Evolutionary conservation across 1,140 invertebrate genomes (phyloP).

Genomic region (Kradibia gibbosae): DNA sequence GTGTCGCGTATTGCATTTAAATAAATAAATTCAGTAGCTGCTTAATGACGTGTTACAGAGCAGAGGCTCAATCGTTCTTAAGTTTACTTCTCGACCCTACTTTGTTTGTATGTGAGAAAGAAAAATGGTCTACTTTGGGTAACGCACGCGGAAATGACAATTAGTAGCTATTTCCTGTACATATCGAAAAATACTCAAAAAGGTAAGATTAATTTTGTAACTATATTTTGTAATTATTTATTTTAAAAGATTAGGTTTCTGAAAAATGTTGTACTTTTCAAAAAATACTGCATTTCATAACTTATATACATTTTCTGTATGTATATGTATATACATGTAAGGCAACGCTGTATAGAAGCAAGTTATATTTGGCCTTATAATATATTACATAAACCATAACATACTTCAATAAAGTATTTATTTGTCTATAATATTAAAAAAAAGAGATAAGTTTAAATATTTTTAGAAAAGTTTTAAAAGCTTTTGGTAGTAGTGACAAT

Average conservation of each 20-base stretch:
- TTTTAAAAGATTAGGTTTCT: not conserved
- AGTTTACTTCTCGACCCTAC: conserved; percentile 48
- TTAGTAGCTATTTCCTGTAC: conserved; percentile 50
- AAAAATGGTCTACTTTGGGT: conserved; percentile 59
- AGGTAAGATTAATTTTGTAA: not conserved
- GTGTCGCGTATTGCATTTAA: conserved; percentile 48
- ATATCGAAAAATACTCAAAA: not conserved
- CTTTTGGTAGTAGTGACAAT: too few species aligned
- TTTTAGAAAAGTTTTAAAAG: too few species aligned
- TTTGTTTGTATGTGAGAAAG: conserved; percentile 53
- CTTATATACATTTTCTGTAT: too few species aligned
- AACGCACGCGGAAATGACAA: conserved; percentile 58
- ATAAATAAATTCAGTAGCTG: conserved; percentile 61
- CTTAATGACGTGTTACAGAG: conserved; percentile 59
- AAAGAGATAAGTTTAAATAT: too few species aligned
- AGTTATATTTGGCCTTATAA: too few species aligned
- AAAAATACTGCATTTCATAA: too few species aligned
- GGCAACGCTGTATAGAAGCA: too few species aligned
- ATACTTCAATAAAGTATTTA: too few species aligned
- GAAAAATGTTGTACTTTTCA: not conserved
- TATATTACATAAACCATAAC: too few species aligned
- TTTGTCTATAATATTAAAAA: too few species aligned
- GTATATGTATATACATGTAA: too few species aligned
- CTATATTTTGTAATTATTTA: not conserved
- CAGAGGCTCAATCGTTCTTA: conserved; percentile 47